A percentile compares a stretch with the other conserved stretches of the same genome.
These are phyloP conservation scores for Noctua pronuba DNA, from an alignment of 2,888 invertebrate species.

Conservation along the genomic window DNA sequence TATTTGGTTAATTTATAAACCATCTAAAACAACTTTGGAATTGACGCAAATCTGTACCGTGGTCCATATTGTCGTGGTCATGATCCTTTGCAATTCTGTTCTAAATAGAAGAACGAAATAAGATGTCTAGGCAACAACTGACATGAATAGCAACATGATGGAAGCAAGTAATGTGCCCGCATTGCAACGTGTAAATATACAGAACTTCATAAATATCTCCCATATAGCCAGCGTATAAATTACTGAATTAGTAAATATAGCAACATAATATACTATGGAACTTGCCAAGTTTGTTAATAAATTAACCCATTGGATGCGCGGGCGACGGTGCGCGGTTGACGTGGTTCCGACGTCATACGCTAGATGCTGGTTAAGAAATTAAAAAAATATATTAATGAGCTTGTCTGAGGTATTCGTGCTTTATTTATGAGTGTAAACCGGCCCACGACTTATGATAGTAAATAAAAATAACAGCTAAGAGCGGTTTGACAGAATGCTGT, in stretches of 20 bases:
- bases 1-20: too few relatives aligned
- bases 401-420: conserved; percentile 16
- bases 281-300: conserved; percentile 65
- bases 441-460: conserved; percentile 1
- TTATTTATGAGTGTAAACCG: conserved; percentile 44
- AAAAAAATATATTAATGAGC: conserved; percentile 41
- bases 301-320: conserved; percentile 53
- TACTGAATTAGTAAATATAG: conserved; percentile 45
- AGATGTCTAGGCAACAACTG: conserved; percentile 4
- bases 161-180: conserved; percentile 23
- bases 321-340: conserved; percentile 44
- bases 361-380: conserved; percentile 29
- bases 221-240: conserved; percentile 40
- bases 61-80: too few relatives aligned
- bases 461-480: conserved; percentile 13
- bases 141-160: background rate
- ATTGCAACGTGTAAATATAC: conserved; percentile 36
- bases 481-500: background rate
- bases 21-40: too few relatives aligned
- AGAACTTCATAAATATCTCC: conserved; percentile 42
- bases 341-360: conserved; percentile 51
- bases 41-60: too few relatives aligned
- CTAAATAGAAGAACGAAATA: conserved; percentile 5
- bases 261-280: conserved; percentile 36
- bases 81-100: too few relatives aligned